Evolutionary conservation across 2,113 vertebrate genomes (phyloP).

Genomic region (Oncorhynchus masou): DNA sequence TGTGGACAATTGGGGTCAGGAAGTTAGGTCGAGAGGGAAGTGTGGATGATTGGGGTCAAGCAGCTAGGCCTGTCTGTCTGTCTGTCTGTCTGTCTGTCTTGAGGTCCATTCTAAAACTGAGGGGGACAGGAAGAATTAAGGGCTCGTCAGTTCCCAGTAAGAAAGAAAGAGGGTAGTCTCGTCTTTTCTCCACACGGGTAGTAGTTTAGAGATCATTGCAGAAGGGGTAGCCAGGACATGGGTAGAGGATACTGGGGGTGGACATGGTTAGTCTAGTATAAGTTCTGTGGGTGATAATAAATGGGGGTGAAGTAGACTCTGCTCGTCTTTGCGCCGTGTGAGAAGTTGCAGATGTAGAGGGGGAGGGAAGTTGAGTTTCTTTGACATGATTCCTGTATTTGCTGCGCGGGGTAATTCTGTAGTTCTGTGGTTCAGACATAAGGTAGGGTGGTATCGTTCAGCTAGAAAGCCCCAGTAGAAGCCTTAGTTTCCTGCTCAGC

Average conservation of each 20-base stretch:
- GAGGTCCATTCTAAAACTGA: constrained; percentile 21
- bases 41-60: too few relatives aligned
- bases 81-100: constrained; percentile 16
- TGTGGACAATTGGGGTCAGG: too few relatives aligned
- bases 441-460: constrained; percentile 16
- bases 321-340: not conserved
- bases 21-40: too few relatives aligned
- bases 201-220: constrained; percentile 19
- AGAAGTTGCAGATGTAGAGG: not conserved
- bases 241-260: not conserved
- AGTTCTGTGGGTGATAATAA: constrained; percentile 30
- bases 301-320: not conserved
- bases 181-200: too few relatives aligned
- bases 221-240: constrained; percentile 15
- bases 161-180: too few relatives aligned
- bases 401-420: not conserved
- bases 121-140: constrained; percentile 3
- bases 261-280: constrained; percentile 28
- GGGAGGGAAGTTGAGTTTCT: constrained; percentile 22
- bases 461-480: constrained; percentile 56
- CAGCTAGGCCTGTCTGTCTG: too few relatives aligned
- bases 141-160: too few relatives aligned
- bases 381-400: not conserved
- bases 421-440: not conserved
- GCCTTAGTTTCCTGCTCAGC: constrained; percentile 50